These are phyloP conservation scores for Dromococcyx pavoninus DNA, from an alignment of 2,797 vertebrate genomes.

Conservation along the genomic window DNA sequence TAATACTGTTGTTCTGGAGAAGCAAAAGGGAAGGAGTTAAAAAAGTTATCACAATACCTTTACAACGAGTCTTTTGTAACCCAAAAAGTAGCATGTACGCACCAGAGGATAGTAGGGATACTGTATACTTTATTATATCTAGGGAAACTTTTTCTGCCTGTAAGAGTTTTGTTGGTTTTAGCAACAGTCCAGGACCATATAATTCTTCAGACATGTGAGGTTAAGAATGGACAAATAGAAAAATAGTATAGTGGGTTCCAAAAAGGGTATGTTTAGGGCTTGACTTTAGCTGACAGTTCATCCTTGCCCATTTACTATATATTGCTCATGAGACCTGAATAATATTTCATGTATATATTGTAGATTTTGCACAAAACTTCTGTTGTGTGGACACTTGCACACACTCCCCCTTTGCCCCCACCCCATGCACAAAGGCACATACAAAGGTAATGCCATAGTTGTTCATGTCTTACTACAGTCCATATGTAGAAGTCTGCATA, in stretches of 20 bases:
- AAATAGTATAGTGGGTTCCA: not conserved
- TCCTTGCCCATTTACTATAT: not conserved
- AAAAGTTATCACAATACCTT: not conserved
- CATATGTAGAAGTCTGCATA: not conserved
- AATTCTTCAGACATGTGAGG: not conserved
- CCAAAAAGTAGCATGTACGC: not conserved
- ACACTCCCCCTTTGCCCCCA: rapidly evolving
- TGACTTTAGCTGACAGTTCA: not conserved
- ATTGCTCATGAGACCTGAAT: not conserved
- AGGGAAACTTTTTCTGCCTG: not conserved
- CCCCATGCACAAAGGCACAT: rapidly evolving
- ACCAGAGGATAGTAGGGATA: not conserved
- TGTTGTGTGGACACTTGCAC: rapidly evolving
- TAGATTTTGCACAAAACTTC: not conserved
- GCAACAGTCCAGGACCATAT: not conserved
- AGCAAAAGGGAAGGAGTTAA: not conserved
- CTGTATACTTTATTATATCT: not conserved
- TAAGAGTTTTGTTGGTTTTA: conserved; percentile 14
- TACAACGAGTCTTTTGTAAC: not conserved
- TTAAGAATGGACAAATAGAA: not conserved
- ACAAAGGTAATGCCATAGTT: not conserved
- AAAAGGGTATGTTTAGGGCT: not conserved
- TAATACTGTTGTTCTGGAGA: not conserved
- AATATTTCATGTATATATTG: not conserved
- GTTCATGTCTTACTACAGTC: not conserved